phyloP scores from a whole-genome alignment of 2,888 invertebrate species.

The Congeria kusceri region DNA sequence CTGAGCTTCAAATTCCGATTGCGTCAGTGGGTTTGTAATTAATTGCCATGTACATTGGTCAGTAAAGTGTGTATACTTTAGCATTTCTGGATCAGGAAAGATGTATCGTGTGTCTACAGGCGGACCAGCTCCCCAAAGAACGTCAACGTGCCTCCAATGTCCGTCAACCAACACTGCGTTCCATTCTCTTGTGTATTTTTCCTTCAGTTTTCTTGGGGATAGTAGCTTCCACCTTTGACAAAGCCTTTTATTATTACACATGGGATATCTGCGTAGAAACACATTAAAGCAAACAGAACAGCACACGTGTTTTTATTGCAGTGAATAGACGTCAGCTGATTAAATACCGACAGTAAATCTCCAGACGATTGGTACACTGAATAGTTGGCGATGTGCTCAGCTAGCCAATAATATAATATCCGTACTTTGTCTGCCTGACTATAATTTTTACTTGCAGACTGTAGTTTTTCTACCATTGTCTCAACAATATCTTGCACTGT shows the following conservation, averaged over 20 bases:
- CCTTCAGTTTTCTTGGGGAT: conserved; percentile 67
- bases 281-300: conserved; percentile 44
- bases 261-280: conserved; percentile 66
- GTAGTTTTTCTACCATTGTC: too few species aligned
- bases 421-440: conserved; percentile 27
- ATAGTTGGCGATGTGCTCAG: conserved; percentile 24
- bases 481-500: too few species aligned
- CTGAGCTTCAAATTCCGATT: conserved; percentile 70
- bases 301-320: conserved; percentile 39
- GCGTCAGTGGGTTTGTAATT: conserved; percentile 64
- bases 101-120: conserved; percentile 73
- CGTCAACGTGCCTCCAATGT: conserved; percentile 55
- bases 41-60: conserved; percentile 76
- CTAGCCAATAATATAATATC: conserved; percentile 38
- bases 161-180: conserved; percentile 57
- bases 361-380: conserved; percentile 18
- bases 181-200: conserved; percentile 57
- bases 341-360: conserved; percentile 26
- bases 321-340: conserved; percentile 36
- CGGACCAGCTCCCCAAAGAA: conserved; percentile 48
- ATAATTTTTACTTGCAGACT: too few species aligned
- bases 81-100: conserved; percentile 77
- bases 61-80: conserved; percentile 77
- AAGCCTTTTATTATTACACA: conserved; percentile 77
- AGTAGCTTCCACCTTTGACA: conserved; percentile 77